These are phyloP conservation scores for Cryptoblepharus egeriae DNA, from an alignment of 2,797 vertebrate species.

Conservation along the genomic window DNA sequence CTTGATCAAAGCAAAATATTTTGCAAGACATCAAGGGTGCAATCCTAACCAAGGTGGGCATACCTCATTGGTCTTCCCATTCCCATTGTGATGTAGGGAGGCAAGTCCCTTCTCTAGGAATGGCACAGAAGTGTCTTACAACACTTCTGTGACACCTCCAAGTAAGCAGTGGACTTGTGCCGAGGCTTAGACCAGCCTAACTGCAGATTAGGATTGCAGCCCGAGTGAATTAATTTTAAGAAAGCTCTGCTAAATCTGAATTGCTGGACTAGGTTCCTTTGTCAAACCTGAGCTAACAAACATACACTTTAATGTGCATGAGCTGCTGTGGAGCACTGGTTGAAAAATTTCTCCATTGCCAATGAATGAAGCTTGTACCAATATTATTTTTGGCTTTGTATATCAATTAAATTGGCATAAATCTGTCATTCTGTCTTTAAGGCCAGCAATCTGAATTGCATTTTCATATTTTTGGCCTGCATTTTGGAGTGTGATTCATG, in stretches of 20 bases:
- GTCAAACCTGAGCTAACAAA: neutral
- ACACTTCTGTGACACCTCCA: too few species aligned
- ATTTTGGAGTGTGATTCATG: neutral
- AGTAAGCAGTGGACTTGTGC: too few species aligned
- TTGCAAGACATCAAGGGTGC: neutral
- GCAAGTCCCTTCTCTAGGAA: too few species aligned
- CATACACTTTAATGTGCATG: neutral
- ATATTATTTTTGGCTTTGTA: neutral
- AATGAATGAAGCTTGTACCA: neutral
- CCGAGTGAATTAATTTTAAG: neutral
- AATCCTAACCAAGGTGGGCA: too few species aligned
- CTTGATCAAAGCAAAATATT: neutral
- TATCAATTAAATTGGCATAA: neutral
- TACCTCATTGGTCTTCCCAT: too few species aligned
- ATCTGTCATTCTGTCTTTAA: neutral
- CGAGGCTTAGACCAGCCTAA: too few species aligned
- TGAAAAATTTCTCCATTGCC: neutral
- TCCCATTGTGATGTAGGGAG: too few species aligned
- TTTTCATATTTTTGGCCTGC: slow-evolving; percentile 5
- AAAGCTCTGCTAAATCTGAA: neutral
- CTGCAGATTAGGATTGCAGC: too few species aligned
- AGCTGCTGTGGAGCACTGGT: neutral
- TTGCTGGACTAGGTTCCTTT: too few species aligned
- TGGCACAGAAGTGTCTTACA: too few species aligned
- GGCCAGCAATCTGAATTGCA: neutral